A percentile compares a stretch with the other conserved stretches of the same genome.
phyloP scores from a whole-genome alignment of 1,140 invertebrate species.

The Caerostris darwini region DNA sequence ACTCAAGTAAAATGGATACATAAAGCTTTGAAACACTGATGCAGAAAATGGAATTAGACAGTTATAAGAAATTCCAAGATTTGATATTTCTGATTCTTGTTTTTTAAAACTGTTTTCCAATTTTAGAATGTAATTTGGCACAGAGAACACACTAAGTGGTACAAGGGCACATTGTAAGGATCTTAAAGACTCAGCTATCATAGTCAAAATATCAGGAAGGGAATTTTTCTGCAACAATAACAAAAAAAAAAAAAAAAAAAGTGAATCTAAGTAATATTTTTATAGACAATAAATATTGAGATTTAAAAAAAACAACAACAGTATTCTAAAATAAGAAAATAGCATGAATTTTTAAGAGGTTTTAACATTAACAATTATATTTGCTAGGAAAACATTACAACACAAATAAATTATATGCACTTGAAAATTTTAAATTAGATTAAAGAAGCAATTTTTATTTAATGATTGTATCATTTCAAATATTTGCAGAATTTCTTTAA shows the following conservation, averaged over 20 bases:
- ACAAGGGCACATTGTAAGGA: constrained; percentile 59
- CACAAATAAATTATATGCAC: too few relatives aligned
- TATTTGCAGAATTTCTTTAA: too few relatives aligned
- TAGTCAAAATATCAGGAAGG: background rate
- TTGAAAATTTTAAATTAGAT: too few relatives aligned
- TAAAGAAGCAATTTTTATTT: too few relatives aligned
- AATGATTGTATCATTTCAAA: too few relatives aligned
- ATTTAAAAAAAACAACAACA: too few relatives aligned
- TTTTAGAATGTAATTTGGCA: constrained; percentile 12
- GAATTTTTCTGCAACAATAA: constrained; percentile 54
- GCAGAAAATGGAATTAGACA: constrained; percentile 60
- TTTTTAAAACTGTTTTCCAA: background rate
- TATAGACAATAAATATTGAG: too few relatives aligned
- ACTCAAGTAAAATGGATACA: constrained; percentile 29
- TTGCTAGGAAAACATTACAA: too few relatives aligned
- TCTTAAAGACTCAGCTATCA: constrained; percentile 27
- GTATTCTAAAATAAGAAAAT: too few relatives aligned
- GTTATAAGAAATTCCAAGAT: background rate
- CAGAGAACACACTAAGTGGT: constrained; percentile 24
- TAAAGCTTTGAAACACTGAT: constrained; percentile 47
- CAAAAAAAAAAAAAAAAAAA: background rate
- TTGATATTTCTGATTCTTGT: background rate
- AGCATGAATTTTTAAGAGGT: too few relatives aligned
- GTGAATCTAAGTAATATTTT: too few relatives aligned
- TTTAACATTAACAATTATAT: too few relatives aligned